Evolutionary conservation across 2,888 invertebrate genomes (phyloP), one percentile per base, ranked within the genome.

Genomic region (Panopea generosa): DNA sequence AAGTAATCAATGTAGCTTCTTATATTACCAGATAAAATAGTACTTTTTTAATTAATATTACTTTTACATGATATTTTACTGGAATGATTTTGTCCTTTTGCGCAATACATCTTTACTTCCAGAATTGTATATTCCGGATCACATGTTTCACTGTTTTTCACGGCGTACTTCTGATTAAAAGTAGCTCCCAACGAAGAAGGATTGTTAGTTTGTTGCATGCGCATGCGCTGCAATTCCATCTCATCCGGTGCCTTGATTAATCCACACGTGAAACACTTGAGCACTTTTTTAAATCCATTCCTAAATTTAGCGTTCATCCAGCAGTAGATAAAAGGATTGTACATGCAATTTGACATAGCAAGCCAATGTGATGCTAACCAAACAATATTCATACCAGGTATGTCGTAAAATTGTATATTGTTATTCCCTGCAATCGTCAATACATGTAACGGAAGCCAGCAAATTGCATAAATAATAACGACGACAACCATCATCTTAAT

Each of bases 301-400:
- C 88, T 72, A 63, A 85, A 89, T 66, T 97, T 97, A 81, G 97
- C 96, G 93, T 98, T 98, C 97, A 98, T 97, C 97, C 97, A 98
- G 93, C 97, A 98, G 77, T 98, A 98, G 85, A 98, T 97, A 90
- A 98, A 97, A 26, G 98, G 98, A 93, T 98, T 98, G 93, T 97
- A 97, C 97, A 97, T 97, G 80, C 97, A 97, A 93, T 98, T 98
- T 93, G 97, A 97, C 98, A 98, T 98, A 14, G 98, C 98, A 66
- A 98, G 94, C 97, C 91, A 92, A 70, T 93, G 92, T 89, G 97
- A 96, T 1, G 74, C 69, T 65, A 85, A 84, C 88, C 88, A 88
- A 20, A 86, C 75, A 11, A 86, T 86, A 62, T 85, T 84, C 86
- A 88, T 88, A 22, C 86, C 81, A 7, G 77, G 70, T 18, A 74